Evolutionary conservation across 2,797 vertebrate species (phyloP).

Genomic region (Poeciliopsis infans): DNA sequence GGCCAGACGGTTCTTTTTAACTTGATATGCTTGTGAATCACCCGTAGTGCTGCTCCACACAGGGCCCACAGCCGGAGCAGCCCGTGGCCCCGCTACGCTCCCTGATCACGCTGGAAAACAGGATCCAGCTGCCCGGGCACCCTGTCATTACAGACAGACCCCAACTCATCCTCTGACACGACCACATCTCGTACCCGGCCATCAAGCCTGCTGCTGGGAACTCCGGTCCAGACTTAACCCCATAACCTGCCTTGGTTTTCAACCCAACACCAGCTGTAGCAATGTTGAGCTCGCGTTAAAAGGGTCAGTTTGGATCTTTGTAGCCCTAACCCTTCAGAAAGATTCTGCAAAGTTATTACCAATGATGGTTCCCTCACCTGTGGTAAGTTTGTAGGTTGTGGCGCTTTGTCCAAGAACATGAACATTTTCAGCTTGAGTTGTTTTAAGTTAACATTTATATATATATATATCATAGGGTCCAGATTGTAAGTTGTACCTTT

Average conservation of each 20-base stretch:
- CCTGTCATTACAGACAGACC: conserved; percentile 73
- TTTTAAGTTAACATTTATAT: not conserved
- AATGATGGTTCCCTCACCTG: not conserved
- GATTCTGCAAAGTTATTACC: not conserved
- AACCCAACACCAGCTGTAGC: conserved; percentile 30
- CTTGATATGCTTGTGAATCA: conserved; percentile 84
- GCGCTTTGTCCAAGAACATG: not conserved
- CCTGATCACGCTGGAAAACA: conserved; percentile 75
- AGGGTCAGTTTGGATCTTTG: not conserved
- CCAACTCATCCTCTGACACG: conserved; percentile 63
- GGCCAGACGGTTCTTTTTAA: conserved; percentile 80
- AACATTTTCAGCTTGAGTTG: not conserved
- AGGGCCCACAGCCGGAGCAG: conserved; percentile 71
- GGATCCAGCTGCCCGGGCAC: conserved; percentile 78
- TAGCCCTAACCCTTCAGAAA: too few species aligned
- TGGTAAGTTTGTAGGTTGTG: not conserved
- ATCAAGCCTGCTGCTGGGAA: conserved; percentile 48
- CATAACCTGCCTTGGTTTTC: conserved; percentile 53
- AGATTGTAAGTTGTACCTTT: too few species aligned
- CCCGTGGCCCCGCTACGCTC: conserved; percentile 66
- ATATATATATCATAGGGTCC: not conserved
- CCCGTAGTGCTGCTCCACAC: conserved; percentile 73
- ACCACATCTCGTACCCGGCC: conserved; percentile 64
- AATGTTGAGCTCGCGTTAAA: conserved; percentile 27
- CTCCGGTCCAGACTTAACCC: conserved; percentile 64